Evolutionary conservation across 1,140 invertebrate genomes (phyloP).

Genomic region (Mamestra configurata): DNA sequence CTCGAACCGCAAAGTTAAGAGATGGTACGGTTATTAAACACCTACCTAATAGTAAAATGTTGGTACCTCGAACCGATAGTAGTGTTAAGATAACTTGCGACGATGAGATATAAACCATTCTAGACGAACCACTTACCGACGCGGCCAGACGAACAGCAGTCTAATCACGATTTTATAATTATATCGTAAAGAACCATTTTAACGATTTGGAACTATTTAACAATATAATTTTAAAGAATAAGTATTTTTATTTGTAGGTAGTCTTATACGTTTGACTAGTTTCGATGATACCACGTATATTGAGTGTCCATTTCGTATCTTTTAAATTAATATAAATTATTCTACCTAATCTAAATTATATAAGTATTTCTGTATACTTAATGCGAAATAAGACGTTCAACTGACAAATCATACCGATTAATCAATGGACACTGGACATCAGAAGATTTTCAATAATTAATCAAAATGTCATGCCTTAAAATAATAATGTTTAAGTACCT

Average conservation of each 20-base stretch:
- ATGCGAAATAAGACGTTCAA: conserved; percentile 21
- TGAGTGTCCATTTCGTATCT: conserved; percentile 48
- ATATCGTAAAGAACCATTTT: conserved; percentile 56
- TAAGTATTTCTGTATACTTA: conserved; percentile 20
- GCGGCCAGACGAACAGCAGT: conserved; percentile 54
- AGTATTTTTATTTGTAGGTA: conserved; percentile 62
- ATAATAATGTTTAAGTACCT: conserved; percentile 65
- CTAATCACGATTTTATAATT: conserved; percentile 57
- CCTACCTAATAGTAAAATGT: conserved; percentile 37
- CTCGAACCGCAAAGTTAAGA: conserved; percentile 42
- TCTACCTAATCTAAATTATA: conserved; percentile 47
- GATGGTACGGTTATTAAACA: conserved; percentile 39
- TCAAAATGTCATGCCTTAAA: conserved; percentile 65
- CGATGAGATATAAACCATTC: conserved; percentile 19
- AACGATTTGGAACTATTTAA: conserved; percentile 61
- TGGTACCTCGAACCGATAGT: conserved; percentile 29
- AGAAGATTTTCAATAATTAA: conserved; percentile 44
- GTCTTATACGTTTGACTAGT: conserved; percentile 64
- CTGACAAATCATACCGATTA: conserved; percentile 23
- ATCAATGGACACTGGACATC: conserved; percentile 46
- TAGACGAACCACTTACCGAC: conserved; percentile 49
- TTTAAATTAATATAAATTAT: conserved; percentile 43
- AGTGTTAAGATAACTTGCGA: conserved; percentile 27
- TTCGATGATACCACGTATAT: conserved; percentile 65
- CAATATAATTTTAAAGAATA: conserved; percentile 56